A percentile compares a stretch with the other conserved stretches of the same genome.
phyloP scores from a whole-genome alignment of 2,888 invertebrate genomes.

The Dryobotodes eremita region DNA sequence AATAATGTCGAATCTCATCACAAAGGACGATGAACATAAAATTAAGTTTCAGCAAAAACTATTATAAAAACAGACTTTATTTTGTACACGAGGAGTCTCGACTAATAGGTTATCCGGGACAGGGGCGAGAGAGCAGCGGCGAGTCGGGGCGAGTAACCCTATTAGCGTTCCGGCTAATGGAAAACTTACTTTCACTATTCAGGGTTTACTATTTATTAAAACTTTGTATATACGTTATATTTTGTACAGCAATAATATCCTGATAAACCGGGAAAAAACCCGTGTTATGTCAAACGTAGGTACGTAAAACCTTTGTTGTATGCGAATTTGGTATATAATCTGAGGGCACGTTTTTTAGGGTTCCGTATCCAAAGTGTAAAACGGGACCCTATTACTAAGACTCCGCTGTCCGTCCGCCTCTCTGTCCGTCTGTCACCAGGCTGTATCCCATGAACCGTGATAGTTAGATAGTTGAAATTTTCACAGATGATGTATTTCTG shows the following conservation, averaged over 20 bases:
- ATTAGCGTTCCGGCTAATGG: constrained; percentile 43
- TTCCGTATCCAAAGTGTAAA: too few species aligned
- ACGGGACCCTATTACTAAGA: too few species aligned
- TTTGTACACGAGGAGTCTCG: constrained; percentile 14
- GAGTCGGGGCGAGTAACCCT: constrained; percentile 43
- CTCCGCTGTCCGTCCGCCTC: too few species aligned
- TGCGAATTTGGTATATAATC: neutral
- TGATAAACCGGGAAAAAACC: neutral
- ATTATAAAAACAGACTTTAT: neutral
- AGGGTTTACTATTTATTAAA: constrained; percentile 24
- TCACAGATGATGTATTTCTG: too few species aligned
- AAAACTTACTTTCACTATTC: constrained; percentile 37
- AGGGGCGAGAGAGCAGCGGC: neutral
- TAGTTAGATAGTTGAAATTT: too few species aligned
- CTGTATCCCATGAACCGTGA: too few species aligned
- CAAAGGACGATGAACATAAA: neutral
- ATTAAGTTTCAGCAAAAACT: neutral
- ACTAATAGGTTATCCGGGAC: constrained; percentile 42
- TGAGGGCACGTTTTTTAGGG: too few species aligned
- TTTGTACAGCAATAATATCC: neutral
- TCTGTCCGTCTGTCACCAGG: too few species aligned
- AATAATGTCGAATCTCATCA: neutral
- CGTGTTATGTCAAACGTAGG: neutral
- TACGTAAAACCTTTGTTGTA: neutral
- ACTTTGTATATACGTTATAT: neutral